phyloP scores from a whole-genome alignment of 1,140 invertebrate genomes.

The Alviniconcha marisindica region DNA sequence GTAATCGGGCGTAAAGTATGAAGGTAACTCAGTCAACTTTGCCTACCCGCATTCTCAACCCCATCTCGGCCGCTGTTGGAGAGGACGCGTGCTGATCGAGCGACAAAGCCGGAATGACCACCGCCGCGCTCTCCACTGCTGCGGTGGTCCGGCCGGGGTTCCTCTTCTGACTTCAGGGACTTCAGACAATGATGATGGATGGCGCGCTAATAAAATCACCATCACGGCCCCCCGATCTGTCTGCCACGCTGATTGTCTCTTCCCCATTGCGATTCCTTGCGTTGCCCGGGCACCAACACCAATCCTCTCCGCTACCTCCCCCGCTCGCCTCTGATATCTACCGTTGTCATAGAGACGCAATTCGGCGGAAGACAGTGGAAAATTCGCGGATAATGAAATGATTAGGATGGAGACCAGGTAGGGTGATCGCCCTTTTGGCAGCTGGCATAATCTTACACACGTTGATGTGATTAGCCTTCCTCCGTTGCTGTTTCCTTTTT shows the following conservation, averaged over 20 bases:
- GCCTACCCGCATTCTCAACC: too few species aligned
- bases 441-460: slow-evolving; percentile 16
- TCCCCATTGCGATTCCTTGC: not conserved
- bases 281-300: not conserved
- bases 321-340: not conserved
- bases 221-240: not conserved
- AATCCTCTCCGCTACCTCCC: not conserved
- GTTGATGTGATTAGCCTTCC: slow-evolving; percentile 6
- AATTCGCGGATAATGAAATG: slow-evolving; percentile 22
- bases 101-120: too few species aligned
- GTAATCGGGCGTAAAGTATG: too few species aligned
- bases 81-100: too few species aligned
- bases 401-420: not conserved
- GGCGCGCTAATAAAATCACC: slow-evolving; percentile 5
- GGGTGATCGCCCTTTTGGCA: not conserved
- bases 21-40: too few species aligned
- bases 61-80: too few species aligned
- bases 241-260: slow-evolving; percentile 14
- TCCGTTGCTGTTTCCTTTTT: not conserved
- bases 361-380: not conserved
- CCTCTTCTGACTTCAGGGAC: too few species aligned
- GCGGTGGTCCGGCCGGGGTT: too few species aligned
- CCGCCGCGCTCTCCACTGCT: too few species aligned
- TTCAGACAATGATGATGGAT: slow-evolving; percentile 23
- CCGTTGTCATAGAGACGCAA: not conserved